These are phyloP conservation scores for Periophthalmus magnuspinnatus DNA, from an alignment of 2,797 vertebrate species.

Conservation along the genomic window DNA sequence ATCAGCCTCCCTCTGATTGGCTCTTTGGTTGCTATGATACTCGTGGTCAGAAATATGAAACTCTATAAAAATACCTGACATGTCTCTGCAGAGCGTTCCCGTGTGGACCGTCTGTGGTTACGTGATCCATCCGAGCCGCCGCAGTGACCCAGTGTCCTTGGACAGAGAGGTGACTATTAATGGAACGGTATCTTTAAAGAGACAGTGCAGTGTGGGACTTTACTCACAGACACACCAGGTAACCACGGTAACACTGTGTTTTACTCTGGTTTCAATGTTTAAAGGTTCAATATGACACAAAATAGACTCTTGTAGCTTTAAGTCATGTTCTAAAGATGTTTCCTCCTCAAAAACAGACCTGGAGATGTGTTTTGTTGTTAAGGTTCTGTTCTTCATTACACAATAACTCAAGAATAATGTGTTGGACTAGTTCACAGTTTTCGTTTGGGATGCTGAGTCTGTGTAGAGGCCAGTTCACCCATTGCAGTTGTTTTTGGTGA, in stretches of 20 bases:
- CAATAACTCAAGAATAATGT: background rate
- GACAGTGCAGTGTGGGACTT: slow-evolving; percentile 10
- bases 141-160: slow-evolving; percentile 22
- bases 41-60: too few species aligned
- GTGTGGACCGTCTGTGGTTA: background rate
- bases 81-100: too few species aligned
- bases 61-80: too few species aligned
- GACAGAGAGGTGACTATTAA: slow-evolving; percentile 36
- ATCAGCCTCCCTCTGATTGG: too few species aligned
- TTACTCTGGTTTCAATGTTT: background rate
- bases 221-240: slow-evolving; percentile 14
- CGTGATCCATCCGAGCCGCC: slow-evolving; percentile 22
- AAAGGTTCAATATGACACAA: too few species aligned
- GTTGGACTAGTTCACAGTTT: background rate
- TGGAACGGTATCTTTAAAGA: slow-evolving; percentile 39
- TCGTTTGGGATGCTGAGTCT: too few species aligned
- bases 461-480: too few species aligned
- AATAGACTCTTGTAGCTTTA: too few species aligned
- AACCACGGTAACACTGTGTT: background rate
- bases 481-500: too few species aligned
- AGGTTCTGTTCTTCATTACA: background rate
- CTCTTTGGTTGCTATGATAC: too few species aligned
- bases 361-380: background rate
- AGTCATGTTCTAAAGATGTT: too few species aligned
- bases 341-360: too few species aligned